Base-by-base conservation (phyloP, 1,140 invertebrate genomes). In the Leptopilina clavipes region DNA sequence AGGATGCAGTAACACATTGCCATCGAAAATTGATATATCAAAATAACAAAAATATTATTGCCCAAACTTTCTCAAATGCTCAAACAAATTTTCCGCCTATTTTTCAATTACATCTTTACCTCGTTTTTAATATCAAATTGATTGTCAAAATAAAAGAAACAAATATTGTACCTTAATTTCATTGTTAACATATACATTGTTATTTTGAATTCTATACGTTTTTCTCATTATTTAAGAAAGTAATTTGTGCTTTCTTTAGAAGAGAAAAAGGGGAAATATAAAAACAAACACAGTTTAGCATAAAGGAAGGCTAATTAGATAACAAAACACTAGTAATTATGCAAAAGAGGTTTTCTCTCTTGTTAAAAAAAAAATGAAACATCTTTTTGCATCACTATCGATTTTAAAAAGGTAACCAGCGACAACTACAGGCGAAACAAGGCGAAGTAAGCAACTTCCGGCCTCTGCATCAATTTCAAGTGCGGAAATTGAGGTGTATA, bases 381-480 rank as follows among this genome's bases (percentile, higher is more conserved):
- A 65, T 37, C 59, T 31, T 65, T 65, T n/a, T 37, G 25, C 59
- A 31, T 65, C 59, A 31, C 59, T 65, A 65, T 65, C 59, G 59
- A 65, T 65, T 65, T 65, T 2, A 52, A 65, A 65, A 65, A 31
- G 22, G n/a, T 8, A 3, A 5, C 3, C 59, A 65, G 59, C 59
- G 59, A 22, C 59, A 22, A 10, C 19, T 65, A n/a, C 2, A 25
- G 22, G 59, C 11, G 3, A 65, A 65, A 22, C 31, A 10, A 25
- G 22, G 59, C 11, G 3, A 65, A 65, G 59, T 65, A 10, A 7
- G 11, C 11, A 65, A 65, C 22, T 31, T 65, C 22, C 12, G 59
- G 59, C 11, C 59, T 59, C 25, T 65, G 5, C 17, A 65, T 52
- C 48, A 52, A 17, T 31, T 65, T 65, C 22, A 31, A 25, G 22